Percentiles rank a stretch among this genome's conserved stretches.
Conservation (phyloP, 2,797 vertebrate genomes). For the Pantherophis alleghaniensis region DNA sequence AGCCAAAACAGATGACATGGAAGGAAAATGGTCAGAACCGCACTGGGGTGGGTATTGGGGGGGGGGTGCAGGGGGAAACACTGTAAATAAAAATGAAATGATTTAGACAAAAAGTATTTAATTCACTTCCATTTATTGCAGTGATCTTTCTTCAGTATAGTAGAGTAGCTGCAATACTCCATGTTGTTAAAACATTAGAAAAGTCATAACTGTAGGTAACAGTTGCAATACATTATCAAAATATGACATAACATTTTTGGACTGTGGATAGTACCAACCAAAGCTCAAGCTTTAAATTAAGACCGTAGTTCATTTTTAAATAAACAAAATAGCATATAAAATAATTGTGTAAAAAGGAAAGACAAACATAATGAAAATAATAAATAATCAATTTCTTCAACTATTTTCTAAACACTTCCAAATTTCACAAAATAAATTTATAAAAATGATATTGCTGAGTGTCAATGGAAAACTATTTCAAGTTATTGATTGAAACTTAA, state of each 20-base stretch:
- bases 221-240: constrained; percentile 92
- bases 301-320: constrained; percentile 76
- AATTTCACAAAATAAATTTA: constrained; percentile 59
- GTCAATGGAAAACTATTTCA: constrained; percentile 63
- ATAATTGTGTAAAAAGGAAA: constrained; percentile 72
- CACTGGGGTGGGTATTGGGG: neutral
- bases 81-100: constrained; percentile 35
- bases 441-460: constrained; percentile 63
- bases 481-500: constrained; percentile 67
- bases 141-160: constrained; percentile 92
- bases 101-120: constrained; percentile 59
- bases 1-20: neutral
- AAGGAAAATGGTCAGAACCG: neutral
- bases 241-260: constrained; percentile 83
- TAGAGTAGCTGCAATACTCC: constrained; percentile 90
- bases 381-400: constrained; percentile 84
- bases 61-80: neutral
- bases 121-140: constrained; percentile 91
- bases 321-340: constrained; percentile 80
- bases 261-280: constrained; percentile 68
- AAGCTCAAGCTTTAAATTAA: constrained; percentile 74
- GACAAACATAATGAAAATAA: constrained; percentile 73
- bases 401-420: constrained; percentile 65
- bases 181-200: constrained; percentile 96
- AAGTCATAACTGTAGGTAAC: constrained; percentile 84